Evolutionary conservation across 2,797 vertebrate species (phyloP), one percentile per base, ranked within the genome.

Genomic region (Nyctibius grandis): DNA sequence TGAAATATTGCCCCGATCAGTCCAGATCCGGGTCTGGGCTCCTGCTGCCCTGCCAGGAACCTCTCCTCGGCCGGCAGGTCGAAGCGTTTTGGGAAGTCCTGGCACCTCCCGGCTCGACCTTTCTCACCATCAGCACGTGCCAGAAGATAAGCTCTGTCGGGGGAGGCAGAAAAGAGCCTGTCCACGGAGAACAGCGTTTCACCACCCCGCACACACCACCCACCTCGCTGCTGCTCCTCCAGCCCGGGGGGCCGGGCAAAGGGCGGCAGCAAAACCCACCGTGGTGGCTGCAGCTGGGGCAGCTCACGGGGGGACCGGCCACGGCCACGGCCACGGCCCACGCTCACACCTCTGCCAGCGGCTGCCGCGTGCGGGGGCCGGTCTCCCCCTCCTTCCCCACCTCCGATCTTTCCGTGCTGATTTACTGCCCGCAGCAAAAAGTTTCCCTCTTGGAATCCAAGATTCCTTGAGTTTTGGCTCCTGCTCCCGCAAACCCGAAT

Each of bases 391-490:
- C n/a, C 29, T 45, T 31, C 60, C 82, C 88, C 51, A 44, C 65
- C 57, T 57, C 72, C 47, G 13, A 44, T 84, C 91, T 77, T 83
- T 88, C 75, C 94, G 18, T 80, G 84, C 86, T 75, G 76, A 88
- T 87, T 93, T 91, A 82, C 65, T 80, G 86, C 91, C 81, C 84
- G 3, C 74, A 57, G 74, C n/a, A n/a, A n/a, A 50, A 76, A 78
- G 11, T 75, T 91, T 84, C 88, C 80, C 88, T 59, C 64, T 65
- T 15, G n/a, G 10, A 38, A 45, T 85, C 89, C 92, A 94, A 92
- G 57, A 94, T 92, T 93, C 87, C 72, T 83, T 19, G 45, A 6
- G 54, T 74, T 81, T 80, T 84, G 94, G 86, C 89, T 76, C 63
- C 73, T 4, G 85, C 57, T 89, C 67, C 68, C 60, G 25, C 85